phyloP scores from a whole-genome alignment of 1,140 invertebrate species.

The Diachasma alloeum region DNA sequence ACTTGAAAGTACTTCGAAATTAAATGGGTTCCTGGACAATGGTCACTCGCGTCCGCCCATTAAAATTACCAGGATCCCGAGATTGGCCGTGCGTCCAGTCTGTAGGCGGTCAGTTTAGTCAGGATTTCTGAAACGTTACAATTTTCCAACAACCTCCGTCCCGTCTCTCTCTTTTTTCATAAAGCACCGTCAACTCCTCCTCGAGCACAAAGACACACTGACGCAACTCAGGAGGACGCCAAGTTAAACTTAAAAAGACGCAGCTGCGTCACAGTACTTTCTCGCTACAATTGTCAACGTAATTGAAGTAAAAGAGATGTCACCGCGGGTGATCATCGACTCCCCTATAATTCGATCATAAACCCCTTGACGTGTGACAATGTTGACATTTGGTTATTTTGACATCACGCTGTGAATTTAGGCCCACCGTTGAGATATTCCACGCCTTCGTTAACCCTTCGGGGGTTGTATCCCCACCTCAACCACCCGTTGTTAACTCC shows the following conservation, averaged over 20 bases:
- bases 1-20: background rate
- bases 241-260: constrained; percentile 19
- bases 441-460: constrained; percentile 11
- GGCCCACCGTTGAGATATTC: constrained; percentile 1
- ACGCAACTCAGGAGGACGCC: constrained; percentile 15
- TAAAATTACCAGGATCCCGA: constrained; percentile 25
- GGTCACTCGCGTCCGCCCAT: constrained; percentile 12
- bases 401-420: constrained; percentile 38
- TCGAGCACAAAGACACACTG: background rate
- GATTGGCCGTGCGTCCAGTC: constrained; percentile 34
- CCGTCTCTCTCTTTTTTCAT: background rate
- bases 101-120: constrained; percentile 32
- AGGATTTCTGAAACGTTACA: constrained; percentile 21
- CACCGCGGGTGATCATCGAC: constrained; percentile 29
- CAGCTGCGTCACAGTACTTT: constrained; percentile 21
- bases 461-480: background rate
- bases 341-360: constrained; percentile 42
- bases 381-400: constrained; percentile 44
- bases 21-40: background rate
- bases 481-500: background rate
- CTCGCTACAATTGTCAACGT: constrained; percentile 4
- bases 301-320: constrained; percentile 36
- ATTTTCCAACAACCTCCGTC: background rate
- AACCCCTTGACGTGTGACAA: constrained; percentile 38
- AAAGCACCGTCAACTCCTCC: background rate